Evolutionary conservation across 2,888 invertebrate species (phyloP), one percentile per base, ranked within the genome.

Genomic region (Erpobdella octoculata): DNA sequence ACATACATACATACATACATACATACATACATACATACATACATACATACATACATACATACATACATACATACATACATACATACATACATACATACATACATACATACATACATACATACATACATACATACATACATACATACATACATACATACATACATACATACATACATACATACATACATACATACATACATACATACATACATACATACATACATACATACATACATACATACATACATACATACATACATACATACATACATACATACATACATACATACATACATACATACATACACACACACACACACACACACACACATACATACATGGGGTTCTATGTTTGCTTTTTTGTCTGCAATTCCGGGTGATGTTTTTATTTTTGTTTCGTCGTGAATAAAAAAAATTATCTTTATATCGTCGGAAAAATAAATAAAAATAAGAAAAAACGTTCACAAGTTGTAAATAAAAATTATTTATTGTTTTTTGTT

Each of bases 81-180:
- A 41, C 46, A 41, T n/a, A n/a, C 46, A 41, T 41, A 41, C 46
- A 41, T 41, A 41, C 12, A 41, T 41, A 41, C 46, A 41, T 41
- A 41, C 46, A 41, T 41, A 41, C 46, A 41, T 41, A n/a, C 46
- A 41, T 41, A 41, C 31, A 68, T 31, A 68, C 53, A 68, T 59
- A 68, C 53, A 58, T 25, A 46, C 31, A 68, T 25, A 36, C 35
- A 65, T 33, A 68, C 53, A 58, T 31, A 68, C 31, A 68, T 31
- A 68, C 53, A 66, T 59, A 66, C 36, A 66, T 66, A 66, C 18
- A 66, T 67, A 46, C 37, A 46, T 67, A 59, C 53, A 41, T 59
- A 59, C 25, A 59, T 41, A 59, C 25, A 59, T 59, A 59, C 25
- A 59, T 59, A 59, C 25, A 59, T 59, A 59, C 25, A 59, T 59